Evolutionary conservation across 92 coral and sea anemone species (phyloP).

Genomic region (Porites lobata): DNA sequence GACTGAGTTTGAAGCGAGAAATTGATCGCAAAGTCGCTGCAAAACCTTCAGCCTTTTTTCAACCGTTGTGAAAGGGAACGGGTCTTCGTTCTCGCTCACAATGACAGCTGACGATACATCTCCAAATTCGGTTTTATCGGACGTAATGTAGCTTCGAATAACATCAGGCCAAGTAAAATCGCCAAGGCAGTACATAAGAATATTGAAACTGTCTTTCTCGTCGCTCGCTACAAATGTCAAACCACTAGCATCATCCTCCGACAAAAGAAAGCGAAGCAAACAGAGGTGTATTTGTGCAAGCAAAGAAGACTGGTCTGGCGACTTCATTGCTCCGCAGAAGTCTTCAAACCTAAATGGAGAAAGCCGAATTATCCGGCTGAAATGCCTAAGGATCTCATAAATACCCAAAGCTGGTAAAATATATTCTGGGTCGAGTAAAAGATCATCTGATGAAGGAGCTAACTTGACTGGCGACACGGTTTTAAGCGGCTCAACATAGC

Average conservation of each 20-base stretch:
- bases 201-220: conserved; percentile 96
- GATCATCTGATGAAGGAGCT: conserved; percentile 94
- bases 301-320: conserved; percentile 88
- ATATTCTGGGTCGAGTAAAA: conserved; percentile 83
- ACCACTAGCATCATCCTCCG: conserved; percentile 97
- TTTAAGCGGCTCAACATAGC: conserved; percentile 82
- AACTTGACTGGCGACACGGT: conserved; percentile 82
- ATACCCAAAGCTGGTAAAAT: conserved; percentile 90
- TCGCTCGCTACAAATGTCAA: conserved; percentile 95
- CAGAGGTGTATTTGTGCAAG: conserved; percentile 93
- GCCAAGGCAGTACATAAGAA: conserved; percentile 86
- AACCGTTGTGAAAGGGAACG: conserved; percentile 89
- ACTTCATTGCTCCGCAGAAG: conserved; percentile 87
- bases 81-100: conserved; percentile 63
- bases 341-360: conserved; percentile 97
- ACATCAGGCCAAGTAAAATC: conserved; percentile 98
- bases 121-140: conserved; percentile 87
- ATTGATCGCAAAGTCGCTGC: conserved; percentile 94
- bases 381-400: conserved; percentile 95
- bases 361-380: conserved; percentile 86
- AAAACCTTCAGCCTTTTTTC: conserved; percentile 82
- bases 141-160: conserved; percentile 85
- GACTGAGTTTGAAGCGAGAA: conserved; percentile 92
- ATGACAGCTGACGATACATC: conserved; percentile 74
- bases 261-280: conserved; percentile 85